Base-by-base conservation (phyloP, 2,113 vertebrate species). In the Sarotherodon lohbergeri region DNA sequence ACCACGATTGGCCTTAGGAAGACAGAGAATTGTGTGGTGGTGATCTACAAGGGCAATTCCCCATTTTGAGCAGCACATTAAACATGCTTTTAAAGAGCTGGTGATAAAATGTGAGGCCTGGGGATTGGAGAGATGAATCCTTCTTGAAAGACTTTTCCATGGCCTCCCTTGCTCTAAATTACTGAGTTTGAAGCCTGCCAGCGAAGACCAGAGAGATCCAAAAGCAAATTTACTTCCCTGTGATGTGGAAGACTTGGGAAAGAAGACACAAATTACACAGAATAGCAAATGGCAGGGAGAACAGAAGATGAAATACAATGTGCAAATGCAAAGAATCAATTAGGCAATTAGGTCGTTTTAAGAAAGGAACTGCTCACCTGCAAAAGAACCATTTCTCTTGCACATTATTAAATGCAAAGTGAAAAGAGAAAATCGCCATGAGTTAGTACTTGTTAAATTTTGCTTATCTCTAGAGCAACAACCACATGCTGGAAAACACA, bases 41-140 rank as follows among this genome's bases (percentile, higher is more conserved):
- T 92, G 93, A 94, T 94, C 86, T 93, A 94, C 68, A 88, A 88
- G 90, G 68, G 86, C 92, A 90, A 90, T 94, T 94, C 91, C 89
- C 89, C 81, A 91, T 94, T 95, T 92, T 88, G 84, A 85, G 76
- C 52, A 81, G 59, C 56, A 14, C 90, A 90, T 93, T 90, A 93
- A 94, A 94, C 91, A 93, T 63, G 83, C 91, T 91, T 91, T 93
- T 93, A 93, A 93, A 94, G 86, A 92, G 87, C 87, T 17, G 85
- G 92, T 24, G 48, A 88, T 94, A 93, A 94, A 93, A 92, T 85
- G 82, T 46, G 59, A 82, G 66, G 84, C 87, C 79, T 36, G 82
- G 76, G 89, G 86, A 94, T 85, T 76, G 80, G 56, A 57, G 85
- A 90, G 89, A 95, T 93, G 89, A 93, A 95, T 93, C 88, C 90